Evolutionary conservation across 2,888 invertebrate genomes (phyloP), one percentile per base, ranked within the genome.

Genomic region (Tinea semifulvella): DNA sequence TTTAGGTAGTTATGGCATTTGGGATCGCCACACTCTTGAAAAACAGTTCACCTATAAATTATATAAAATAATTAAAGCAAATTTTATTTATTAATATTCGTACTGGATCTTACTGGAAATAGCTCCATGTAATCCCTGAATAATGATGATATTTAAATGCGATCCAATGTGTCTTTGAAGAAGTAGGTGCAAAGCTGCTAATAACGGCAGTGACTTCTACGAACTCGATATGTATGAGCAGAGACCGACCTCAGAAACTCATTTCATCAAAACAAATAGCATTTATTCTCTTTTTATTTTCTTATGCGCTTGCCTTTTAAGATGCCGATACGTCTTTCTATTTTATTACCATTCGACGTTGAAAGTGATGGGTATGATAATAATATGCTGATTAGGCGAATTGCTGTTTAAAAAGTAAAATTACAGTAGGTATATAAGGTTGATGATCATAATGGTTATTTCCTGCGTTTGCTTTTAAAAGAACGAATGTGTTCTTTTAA

Each of bases 121-220:
- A 14, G 5, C 39, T 39, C 20, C 18, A 17, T 39, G 39, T 39
- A 13, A 39, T 8, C 35, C 19, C 2, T 7, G 76, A 75, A 75
- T 77, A 71, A 77, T 75, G 71, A 68, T 68, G 69, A 68, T 73
- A 77, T 77, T 76, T 71, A 74, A 73, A 76, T 71, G 65, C 51
- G 62, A 45, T 27, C 19, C 28, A 38, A 64, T 63, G 68, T 67
- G 73, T 68, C 68, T 74, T 68, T 70, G 67, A 67, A 59, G 55
- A 61, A 58, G 57, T 61, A 57, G 56, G 49, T 56, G 54, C 57
- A 53, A 60, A 58, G 52, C 60, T 59, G 68, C 68, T 80, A 79
- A 77, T 79, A 80, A 76, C 63, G 69, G 53, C 58, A 50, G 54
- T 53, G 35, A 17, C 58, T 63, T 61, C 62, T 52, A 57, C 60